Conservation (phyloP, 2,113 vertebrate genomes). For the Cariama cristata region DNA sequence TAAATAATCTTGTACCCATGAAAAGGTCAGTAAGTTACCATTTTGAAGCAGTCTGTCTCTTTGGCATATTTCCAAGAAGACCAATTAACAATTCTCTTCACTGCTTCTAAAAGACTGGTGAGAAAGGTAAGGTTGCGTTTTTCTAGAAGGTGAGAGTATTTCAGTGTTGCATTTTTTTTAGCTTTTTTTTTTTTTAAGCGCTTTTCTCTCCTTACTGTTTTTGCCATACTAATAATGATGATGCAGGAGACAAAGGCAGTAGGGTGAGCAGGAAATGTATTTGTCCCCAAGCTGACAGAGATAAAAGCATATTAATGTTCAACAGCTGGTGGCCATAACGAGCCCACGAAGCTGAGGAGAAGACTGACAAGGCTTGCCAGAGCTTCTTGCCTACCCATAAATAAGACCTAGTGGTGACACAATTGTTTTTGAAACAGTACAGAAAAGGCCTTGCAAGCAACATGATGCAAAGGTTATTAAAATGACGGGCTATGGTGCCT, state of each 20-base stretch:
- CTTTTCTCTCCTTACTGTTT: neutral
- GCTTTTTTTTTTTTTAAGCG: neutral
- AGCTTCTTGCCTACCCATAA: neutral
- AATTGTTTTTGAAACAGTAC: neutral
- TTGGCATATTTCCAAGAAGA: neutral
- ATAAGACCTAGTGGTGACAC: neutral
- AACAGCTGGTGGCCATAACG: neutral
- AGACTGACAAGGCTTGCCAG: neutral
- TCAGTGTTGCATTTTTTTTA: neutral
- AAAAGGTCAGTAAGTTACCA: conserved; percentile 65
- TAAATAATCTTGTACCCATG: conserved; percentile 53
- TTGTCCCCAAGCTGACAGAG: neutral
- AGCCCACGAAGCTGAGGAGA: neutral
- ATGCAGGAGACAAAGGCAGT: neutral
- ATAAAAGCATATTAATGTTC: neutral
- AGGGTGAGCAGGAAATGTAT: neutral
- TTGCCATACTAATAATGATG: neutral
- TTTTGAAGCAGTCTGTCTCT: conserved; percentile 24
- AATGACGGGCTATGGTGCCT: neutral
- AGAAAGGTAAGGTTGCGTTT: neutral
- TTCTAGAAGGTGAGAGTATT: neutral
- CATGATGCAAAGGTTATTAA: neutral
- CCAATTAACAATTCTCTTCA: conserved; percentile 51
- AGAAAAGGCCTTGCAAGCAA: neutral
- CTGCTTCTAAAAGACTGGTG: neutral